A percentile compares a stretch with the other conserved stretches of the same genome.
Conservation (phyloP, 2,113 vertebrate genomes). For the Nothocercus nigrocapillus region DNA sequence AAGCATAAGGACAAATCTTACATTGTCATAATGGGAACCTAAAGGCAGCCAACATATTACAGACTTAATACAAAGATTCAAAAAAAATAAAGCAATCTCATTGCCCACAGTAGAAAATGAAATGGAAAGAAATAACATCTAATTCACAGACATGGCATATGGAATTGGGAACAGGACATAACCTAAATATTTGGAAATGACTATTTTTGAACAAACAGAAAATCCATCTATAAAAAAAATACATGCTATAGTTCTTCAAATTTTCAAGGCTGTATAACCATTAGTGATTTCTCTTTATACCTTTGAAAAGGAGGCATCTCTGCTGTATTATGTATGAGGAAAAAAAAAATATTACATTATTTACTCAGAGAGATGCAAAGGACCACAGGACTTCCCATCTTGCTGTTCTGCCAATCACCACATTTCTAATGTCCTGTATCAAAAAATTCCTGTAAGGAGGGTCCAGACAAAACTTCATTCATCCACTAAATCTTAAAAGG, state of each 20-base stretch:
- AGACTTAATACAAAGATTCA: not conserved
- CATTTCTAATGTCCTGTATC: accelerated
- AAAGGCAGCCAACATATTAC: not conserved
- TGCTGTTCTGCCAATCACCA: not conserved
- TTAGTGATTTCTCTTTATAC: not conserved
- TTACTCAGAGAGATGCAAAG: not conserved
- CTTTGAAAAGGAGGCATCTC: not conserved
- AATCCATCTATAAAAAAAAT: not conserved
- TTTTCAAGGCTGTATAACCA: not conserved
- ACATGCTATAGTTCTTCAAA: not conserved
- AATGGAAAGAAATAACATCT: not conserved
- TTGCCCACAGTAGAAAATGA: not conserved
- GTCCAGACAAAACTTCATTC: not conserved
- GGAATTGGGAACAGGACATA: not conserved
- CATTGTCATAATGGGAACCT: not conserved
- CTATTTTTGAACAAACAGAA: not conserved
- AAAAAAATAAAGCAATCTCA: not conserved
- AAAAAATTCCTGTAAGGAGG: not conserved
- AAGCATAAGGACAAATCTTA: slow-evolving; percentile 13
- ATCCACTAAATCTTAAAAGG: not conserved
- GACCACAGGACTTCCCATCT: not conserved
- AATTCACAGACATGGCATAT: not conserved
- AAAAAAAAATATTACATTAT: not conserved
- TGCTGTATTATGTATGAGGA: not conserved
- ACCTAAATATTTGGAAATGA: not conserved